A percentile compares a stretch with the other conserved stretches of the same genome.
phyloP scores from a whole-genome alignment of 2,888 invertebrate genomes.

The Hydriomena furcata region DNA sequence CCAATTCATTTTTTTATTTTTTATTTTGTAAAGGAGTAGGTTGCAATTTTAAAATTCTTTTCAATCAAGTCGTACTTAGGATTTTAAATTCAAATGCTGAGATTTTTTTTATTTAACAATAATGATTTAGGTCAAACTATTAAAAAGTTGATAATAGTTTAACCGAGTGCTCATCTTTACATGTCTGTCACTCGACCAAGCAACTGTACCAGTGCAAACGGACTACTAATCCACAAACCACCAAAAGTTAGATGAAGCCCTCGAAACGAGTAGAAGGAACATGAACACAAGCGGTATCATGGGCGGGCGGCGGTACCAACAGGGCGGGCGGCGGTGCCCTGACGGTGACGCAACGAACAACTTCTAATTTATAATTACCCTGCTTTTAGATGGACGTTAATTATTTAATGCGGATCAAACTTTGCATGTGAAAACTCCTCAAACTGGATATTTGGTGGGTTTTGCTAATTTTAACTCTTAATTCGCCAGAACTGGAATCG shows the following conservation, averaged over 20 bases:
- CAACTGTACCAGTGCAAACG: neutral
- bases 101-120: no score
- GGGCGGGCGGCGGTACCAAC: slow-evolving; percentile 10
- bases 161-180: no score
- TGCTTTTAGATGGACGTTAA: slow-evolving; percentile 21
- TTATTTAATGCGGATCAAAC: slow-evolving; percentile 25
- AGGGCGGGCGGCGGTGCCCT: neutral
- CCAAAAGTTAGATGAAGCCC: slow-evolving; percentile 26
- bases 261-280: slow-evolving; percentile 1
- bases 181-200: neutral
- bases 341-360: slow-evolving; percentile 16
- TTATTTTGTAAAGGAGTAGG: no score
- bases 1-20: no score
- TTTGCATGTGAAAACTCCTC: slow-evolving; percentile 5
- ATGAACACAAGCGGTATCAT: neutral
- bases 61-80: no score
- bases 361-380: slow-evolving; percentile 26
- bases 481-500: no score
- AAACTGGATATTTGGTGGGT: no score
- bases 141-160: no score
- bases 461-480: no score
- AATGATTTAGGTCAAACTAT: no score
- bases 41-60: no score
- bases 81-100: no score
- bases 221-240: slow-evolving; percentile 1